Base-by-base conservation (phyloP, 1,140 invertebrate species). In the Brachionus rotundiformis region DNA sequence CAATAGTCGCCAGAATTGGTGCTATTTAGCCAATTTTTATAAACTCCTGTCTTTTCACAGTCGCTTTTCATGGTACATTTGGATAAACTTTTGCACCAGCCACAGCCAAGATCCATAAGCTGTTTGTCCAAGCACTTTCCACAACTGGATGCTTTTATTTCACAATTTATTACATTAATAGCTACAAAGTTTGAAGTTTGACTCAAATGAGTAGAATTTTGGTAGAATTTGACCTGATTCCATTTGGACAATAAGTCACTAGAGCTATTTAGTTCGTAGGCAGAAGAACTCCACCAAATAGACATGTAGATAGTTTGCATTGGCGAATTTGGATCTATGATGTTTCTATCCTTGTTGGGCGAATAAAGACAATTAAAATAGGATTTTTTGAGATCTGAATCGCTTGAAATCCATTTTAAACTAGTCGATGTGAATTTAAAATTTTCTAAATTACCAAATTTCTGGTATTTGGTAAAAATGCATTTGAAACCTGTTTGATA, bases 111-210 rank as follows among this genome's bases (percentile, higher is more conserved):
- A 27, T 54, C 47, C 4, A 33, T 2, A 7, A 79, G 47, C 36
- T 59, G 47, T 59, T 54, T 63, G 23, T 39, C 36, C 76, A 79
- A 39, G 19, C 76, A 79, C 19, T 79, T 41, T n/a, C 76, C 76
- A 79, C 76, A 79, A 41, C 76, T 79, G 3, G 76, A 63, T 8
- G 76, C 76, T 39, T 79, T 54, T 39, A 79, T 54, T 33, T 79
- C 76, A 63, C 76, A 79, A 27, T 79, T 79, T 7, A 79, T n/a
- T 1, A 79, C 47, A 25, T n/a, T 63, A 36, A 79, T 79, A 10
- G 1, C 25, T 5, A 79, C 8, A 39, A 59, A 79, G 54, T 79
- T n/a, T 13, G 6, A 25, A 3, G 41, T 44, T 19, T 31, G 29
- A 25, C 25, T 47, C 23, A 44, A 11, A 4, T 13, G 16, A 44